A percentile compares a stretch with the other conserved stretches of the same genome.
These are phyloP conservation scores for Capreolus pygargus DNA, from an alignment of 2,113 vertebrate species.

Conservation along the genomic window DNA sequence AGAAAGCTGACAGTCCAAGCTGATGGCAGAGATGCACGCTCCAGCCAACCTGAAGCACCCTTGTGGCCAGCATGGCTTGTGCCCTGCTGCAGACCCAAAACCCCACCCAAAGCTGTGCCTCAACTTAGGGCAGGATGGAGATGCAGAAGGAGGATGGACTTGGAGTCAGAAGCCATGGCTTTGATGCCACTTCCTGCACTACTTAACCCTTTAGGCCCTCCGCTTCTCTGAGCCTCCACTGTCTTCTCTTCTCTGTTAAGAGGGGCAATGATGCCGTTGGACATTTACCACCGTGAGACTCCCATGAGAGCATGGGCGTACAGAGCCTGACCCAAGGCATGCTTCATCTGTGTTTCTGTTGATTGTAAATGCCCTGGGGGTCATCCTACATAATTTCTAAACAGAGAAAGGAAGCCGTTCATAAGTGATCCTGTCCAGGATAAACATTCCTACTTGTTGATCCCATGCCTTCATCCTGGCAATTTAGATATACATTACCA, in stretches of 20 bases:
- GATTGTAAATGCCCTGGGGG: not conserved
- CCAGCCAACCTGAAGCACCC: not conserved
- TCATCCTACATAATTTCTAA: not conserved
- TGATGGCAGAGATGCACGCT: not conserved
- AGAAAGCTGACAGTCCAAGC: slow-evolving; percentile 54
- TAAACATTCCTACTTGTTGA: not conserved
- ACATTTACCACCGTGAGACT: not conserved
- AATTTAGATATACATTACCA: not conserved
- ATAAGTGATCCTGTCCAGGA: not conserved
- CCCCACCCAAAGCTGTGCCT: not conserved
- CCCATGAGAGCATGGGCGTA: fast-evolving
- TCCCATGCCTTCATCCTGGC: not conserved
- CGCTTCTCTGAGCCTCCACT: not conserved
- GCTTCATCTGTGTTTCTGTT: not conserved
- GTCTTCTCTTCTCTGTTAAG: not conserved
- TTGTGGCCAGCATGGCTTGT: not conserved
- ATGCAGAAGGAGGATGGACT: not conserved
- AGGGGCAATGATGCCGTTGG: too few relatives aligned
- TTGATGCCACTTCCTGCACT: not conserved
- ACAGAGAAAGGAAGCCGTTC: not conserved
- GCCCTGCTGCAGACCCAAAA: fast-evolving
- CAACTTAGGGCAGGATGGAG: too few relatives aligned
- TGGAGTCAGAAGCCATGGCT: not conserved
- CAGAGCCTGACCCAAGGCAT: not conserved
- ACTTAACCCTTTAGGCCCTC: not conserved